Conservation (phyloP, 2,888 invertebrate genomes). For the Apotomis capreana region DNA sequence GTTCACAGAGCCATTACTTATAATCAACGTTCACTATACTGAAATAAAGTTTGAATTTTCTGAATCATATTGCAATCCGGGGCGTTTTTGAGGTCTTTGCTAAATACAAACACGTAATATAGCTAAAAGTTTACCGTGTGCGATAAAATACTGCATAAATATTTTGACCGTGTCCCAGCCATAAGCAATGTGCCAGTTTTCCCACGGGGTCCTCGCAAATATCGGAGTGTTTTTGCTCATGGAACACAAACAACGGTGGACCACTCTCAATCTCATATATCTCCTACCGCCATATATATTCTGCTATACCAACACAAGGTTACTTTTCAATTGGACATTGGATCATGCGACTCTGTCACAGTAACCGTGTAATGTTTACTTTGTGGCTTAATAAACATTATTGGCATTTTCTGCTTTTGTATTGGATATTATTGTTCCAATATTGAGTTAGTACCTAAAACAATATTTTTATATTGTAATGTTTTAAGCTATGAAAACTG, state of each 20-base stretch:
- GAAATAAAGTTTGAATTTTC: too few species aligned
- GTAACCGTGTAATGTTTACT: slow-evolving; percentile 19
- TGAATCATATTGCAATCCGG: too few species aligned
- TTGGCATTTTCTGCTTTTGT: slow-evolving; percentile 14
- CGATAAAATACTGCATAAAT: not conserved
- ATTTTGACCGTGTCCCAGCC: not conserved
- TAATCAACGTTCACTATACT: too few species aligned
- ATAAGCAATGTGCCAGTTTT: slow-evolving; percentile 17
- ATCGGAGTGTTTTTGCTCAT: slow-evolving; percentile 27
- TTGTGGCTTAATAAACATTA: slow-evolving; percentile 22
- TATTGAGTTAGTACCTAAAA: not conserved
- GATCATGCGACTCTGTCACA: not conserved
- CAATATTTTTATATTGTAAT: too few species aligned
- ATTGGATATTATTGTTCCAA: not conserved
- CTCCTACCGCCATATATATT: not conserved
- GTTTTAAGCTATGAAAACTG: too few species aligned
- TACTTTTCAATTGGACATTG: not conserved
- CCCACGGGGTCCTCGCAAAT: slow-evolving; percentile 33
- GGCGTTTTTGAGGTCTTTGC: too few species aligned
- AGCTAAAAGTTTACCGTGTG: not conserved
- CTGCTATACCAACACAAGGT: not conserved
- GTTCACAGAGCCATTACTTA: too few species aligned
- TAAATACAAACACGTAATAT: too few species aligned
- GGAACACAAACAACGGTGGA: slow-evolving; percentile 17
- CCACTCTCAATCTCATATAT: slow-evolving; percentile 3